Percentiles rank a stretch among this genome's conserved stretches.
Evolutionary conservation across 2,888 invertebrate genomes (phyloP).

Genomic region (Brachyopa scutellaris): DNA sequence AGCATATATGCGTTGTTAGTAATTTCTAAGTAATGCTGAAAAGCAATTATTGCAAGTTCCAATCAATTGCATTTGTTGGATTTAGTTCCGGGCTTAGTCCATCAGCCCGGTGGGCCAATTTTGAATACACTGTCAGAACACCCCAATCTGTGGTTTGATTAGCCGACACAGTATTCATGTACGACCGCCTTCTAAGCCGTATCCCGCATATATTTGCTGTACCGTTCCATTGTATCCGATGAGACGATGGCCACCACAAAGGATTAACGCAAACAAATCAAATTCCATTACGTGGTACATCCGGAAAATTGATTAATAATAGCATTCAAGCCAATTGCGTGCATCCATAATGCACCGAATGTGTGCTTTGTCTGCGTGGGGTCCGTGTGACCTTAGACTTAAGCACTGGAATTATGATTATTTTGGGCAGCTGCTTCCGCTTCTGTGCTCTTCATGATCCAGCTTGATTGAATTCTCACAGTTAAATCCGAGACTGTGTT

Average conservation of each 20-base stretch:
- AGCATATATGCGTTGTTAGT: too few relatives aligned
- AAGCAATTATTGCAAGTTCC: too few relatives aligned
- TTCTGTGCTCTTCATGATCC: not conserved
- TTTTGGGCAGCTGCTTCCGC: slow-evolving; percentile 1
- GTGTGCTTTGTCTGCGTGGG: slow-evolving; percentile 2
- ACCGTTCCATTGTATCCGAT: slow-evolving; percentile 24
- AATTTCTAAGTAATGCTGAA: too few relatives aligned
- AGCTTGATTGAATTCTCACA: slow-evolving; percentile 60
- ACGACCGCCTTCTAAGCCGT: too few relatives aligned
- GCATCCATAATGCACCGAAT: slow-evolving; percentile 14
- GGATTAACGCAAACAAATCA: slow-evolving; percentile 55
- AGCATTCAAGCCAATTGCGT: slow-evolving; percentile 9
- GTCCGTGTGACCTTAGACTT: too few relatives aligned
- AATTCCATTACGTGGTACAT: slow-evolving; percentile 49
- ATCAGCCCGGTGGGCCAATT: too few relatives aligned
- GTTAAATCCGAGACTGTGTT: slow-evolving; percentile 48
- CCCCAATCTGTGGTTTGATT: too few relatives aligned
- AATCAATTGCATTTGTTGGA: too few relatives aligned
- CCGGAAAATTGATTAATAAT: slow-evolving; percentile 62
- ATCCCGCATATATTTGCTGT: too few relatives aligned
- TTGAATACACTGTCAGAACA: too few relatives aligned
- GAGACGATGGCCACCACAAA: slow-evolving; percentile 17
- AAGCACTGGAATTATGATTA: slow-evolving; percentile 6
- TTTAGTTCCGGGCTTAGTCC: too few relatives aligned
- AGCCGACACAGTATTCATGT: too few relatives aligned